Evolutionary conservation across 2,113 vertebrate species (phyloP).

Genomic region (Triplophysa dalaica): DNA sequence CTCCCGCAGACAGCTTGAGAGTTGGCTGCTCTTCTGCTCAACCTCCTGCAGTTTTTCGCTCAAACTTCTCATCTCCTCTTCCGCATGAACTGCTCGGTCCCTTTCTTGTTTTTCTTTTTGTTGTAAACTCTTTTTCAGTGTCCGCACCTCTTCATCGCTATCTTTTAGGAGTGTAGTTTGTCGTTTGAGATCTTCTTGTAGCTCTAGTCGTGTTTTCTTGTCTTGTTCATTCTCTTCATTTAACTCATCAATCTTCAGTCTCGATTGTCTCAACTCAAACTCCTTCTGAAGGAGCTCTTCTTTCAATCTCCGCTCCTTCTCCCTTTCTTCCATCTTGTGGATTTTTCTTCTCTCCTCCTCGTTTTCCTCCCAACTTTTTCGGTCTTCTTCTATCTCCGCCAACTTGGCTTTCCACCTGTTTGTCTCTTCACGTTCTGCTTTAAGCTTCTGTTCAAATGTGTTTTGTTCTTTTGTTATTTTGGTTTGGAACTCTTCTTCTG

Average conservation of each 20-base stretch:
- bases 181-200: constrained; percentile 56
- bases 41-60: constrained; percentile 46
- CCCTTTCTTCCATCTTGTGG: constrained; percentile 12
- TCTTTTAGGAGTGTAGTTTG: constrained; percentile 59
- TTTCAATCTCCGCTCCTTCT: constrained; percentile 34
- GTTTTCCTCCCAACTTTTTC: neutral
- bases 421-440: constrained; percentile 26
- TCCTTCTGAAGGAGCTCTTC: constrained; percentile 32
- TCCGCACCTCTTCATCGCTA: constrained; percentile 55
- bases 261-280: constrained; percentile 39
- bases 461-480: neutral
- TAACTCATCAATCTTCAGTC: constrained; percentile 46
- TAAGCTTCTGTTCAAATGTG: constrained; percentile 17
- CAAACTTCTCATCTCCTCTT: constrained; percentile 36
- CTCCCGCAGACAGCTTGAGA: constrained; percentile 57
- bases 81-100: constrained; percentile 29
- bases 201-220: constrained; percentile 50
- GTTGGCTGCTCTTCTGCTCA: constrained; percentile 45
- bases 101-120: constrained; percentile 46
- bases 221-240: constrained; percentile 55
- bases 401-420: constrained; percentile 29
- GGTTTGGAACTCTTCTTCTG: constrained; percentile 5
- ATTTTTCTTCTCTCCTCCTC: constrained; percentile 14
- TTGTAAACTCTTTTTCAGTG: constrained; percentile 49
- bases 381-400: neutral